Base-by-base conservation (phyloP, 1,140 invertebrate species). In the Sinonovacula constricta region DNA sequence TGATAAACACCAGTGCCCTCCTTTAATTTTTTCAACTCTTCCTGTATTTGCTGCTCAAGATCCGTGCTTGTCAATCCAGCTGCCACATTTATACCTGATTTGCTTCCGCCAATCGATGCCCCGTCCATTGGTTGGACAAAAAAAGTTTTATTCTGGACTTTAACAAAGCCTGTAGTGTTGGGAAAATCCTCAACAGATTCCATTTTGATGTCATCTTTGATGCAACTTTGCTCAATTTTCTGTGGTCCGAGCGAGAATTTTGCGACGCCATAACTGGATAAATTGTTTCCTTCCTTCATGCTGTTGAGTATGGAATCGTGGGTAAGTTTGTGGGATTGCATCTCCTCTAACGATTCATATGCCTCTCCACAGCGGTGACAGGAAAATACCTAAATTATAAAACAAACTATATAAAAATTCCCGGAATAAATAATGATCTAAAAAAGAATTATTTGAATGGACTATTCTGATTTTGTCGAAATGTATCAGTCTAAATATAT, bases 351-450 rank as follows among this genome's bases (percentile, higher is more conserved):
- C 30, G 78, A 80, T 30, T 86, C 84, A 74, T 84, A 88, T 14
- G 83, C 84, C 63, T 88, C 87, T 0, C 87, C 87, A 60, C 87
- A 88, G n/a, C 79, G 69, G 28, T 82, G 81, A 71, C 87, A 88
- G 3, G 84, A 85, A 36, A 81, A 83, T 18, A 87, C 79, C 54
- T 83, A 75, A 51, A 66, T 7, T 10, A 45, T 18, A 45, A 45
- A 45, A 45, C 18, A 10, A 45, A 45, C 18, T 7, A 45, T 45
- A n/a, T n/a, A n/a, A n/a, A n/a, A n/a, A n/a, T n/a, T n/a, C n/a
- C n/a, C n/a, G n/a, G n/a, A n/a, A n/a, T n/a, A n/a, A n/a, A n/a
- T n/a, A n/a, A n/a, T n/a, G n/a, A n/a, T n/a, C n/a, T n/a, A n/a
- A n/a, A n/a, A n/a, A n/a, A n/a, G n/a, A n/a, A n/a, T n/a, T n/a